Base-by-base conservation (phyloP, 2,113 vertebrate genomes). In the Symphodus melops region DNA sequence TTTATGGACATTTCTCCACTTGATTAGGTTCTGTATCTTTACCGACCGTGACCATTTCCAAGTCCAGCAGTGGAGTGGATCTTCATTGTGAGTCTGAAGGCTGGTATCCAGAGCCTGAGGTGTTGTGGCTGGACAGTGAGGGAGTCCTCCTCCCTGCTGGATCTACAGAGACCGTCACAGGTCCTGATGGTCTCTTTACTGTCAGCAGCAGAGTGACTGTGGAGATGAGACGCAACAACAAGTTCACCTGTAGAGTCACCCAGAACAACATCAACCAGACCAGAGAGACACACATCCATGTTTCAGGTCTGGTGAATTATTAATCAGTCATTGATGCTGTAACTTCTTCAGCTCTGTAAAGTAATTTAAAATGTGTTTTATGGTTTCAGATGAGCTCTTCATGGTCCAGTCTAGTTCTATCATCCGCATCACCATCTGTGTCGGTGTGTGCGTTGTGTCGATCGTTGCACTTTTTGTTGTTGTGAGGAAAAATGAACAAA, bases 51-150 rank as follows among this genome's bases (percentile, higher is more conserved):
- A 1, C n/a, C 0, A 14, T 74, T n/a, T 65, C 61, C 3, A 57
- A 0, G 20, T 28, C 25, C 20, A 51, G 20, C 52, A 57, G 1
- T 20, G 42, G 51, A 16, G 52, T 65, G 3, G 0, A 13, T 44
- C 36, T 71, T 13, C 16, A n/a, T 0, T 71, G 57, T 28, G 13
- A 61, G 0, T 60, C 68, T 42, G 0, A 4, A n/a, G 41, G 66
- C 65, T 20, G 65, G 65, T 56, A 55, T 44, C 23, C 23, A 68
- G 10, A 56, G 65, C 65, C 65, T 68, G 65, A 56, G 65, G 17
- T 68, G 37, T 9, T 23, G 1, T 68, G 65, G 65, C 17, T 56
- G 52, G 65, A 33, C 28, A 6, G 28, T 33, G 28, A 33, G 28
- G 28, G 28, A 3, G 6, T 5, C 28, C 28, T 33, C 28, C 28